Evolutionary conservation across 2,113 vertebrate species (phyloP).

Genomic region (Rhadina sibilatrix): DNA sequence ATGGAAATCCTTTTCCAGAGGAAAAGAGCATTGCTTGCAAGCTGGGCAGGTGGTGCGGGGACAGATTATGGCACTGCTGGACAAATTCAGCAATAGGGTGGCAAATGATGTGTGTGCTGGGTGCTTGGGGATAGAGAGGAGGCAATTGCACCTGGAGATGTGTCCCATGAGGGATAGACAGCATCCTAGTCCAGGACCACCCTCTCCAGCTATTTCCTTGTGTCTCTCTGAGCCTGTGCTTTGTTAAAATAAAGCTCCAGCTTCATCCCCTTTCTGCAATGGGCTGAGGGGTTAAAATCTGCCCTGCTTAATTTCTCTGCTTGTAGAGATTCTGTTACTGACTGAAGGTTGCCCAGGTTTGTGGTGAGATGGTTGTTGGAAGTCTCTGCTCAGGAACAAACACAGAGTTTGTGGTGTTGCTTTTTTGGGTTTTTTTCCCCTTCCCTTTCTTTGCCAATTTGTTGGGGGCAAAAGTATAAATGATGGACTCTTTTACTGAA

Average conservation of each 20-base stretch:
- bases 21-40: not conserved
- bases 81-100: not conserved
- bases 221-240: not conserved
- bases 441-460: not conserved
- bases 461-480: not conserved
- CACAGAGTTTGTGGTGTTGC: not conserved
- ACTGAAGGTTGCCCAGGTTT: not conserved
- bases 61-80: not conserved
- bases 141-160: not conserved
- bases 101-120: not conserved
- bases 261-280: not conserved
- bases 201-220: not conserved
- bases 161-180: not conserved
- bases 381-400: not conserved
- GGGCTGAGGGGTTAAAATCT: not conserved
- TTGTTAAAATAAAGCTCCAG: not conserved
- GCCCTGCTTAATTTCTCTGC: not conserved
- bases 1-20: not conserved
- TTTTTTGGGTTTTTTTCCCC: too few relatives aligned
- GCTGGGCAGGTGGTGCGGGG: not conserved
- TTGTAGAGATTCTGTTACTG: not conserved
- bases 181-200: not conserved
- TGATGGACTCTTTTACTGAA: not conserved
- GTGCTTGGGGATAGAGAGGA: not conserved
- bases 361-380: not conserved